These are phyloP conservation scores for western clawed frog (Xenopus tropicalis) DNA, from an alignment of 2,113 vertebrate genomes.

Conservation along the genomic window UCB_Xtro_10.0 CM004444.2:146742001-146742500, in stretches of 20 bases:
- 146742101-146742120: no score
- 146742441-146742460: constrained; percentile 13
- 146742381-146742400: constrained; percentile 4
- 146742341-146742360: constrained; percentile 3
- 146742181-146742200: constrained; percentile 27
- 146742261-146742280: constrained; percentile 1
- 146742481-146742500: not conserved
- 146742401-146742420: not conserved
- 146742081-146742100: not conserved
- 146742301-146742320: not conserved
- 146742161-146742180: constrained; percentile 1
- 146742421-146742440: not conserved
- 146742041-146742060: constrained; percentile 9
- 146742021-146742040: not conserved
- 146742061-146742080: constrained; percentile 9
- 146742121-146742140: no score
- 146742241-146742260: not conserved
- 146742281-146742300: not conserved
- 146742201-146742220: constrained; percentile 42
- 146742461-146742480: not conserved
- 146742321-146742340: not conserved
- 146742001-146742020: constrained; percentile 4
- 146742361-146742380: not conserved
- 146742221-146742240: not conserved
- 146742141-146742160: no score